A percentile compares a stretch with the other conserved stretches of the same genome.
phyloP scores from a whole-genome alignment of 2,888 invertebrate genomes.

The Exephanes ischioxanthus region DNA sequence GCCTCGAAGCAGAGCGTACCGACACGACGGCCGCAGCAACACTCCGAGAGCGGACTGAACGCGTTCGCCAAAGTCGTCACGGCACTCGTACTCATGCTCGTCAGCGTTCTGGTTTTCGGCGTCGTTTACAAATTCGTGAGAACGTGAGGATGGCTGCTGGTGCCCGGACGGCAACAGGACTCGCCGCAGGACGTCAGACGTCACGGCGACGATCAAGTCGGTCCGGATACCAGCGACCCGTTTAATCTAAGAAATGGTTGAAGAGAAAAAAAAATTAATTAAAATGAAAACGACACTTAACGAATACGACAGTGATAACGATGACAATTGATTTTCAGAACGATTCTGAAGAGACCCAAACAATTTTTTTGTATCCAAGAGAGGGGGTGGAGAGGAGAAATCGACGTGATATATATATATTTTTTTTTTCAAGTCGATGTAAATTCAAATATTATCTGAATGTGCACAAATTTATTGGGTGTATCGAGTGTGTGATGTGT shows the following conservation, averaged over 20 bases:
- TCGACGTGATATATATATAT: conserved; percentile 26
- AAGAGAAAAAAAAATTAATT: neutral
- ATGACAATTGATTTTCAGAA: neutral
- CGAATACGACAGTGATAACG: neutral
- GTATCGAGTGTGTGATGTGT: conserved; percentile 5
- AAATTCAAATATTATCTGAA: conserved; percentile 32
- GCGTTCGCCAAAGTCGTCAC: conserved; percentile 91
- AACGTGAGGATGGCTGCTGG: conserved; percentile 92
- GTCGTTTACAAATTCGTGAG: conserved; percentile 91
- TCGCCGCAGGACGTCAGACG: conserved; percentile 70
- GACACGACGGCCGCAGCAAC: conserved; percentile 87
- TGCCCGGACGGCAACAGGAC: conserved; percentile 84
- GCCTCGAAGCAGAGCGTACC: conserved; percentile 88
- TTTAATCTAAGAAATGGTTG: conserved; percentile 57
- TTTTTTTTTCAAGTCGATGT: conserved; percentile 40
- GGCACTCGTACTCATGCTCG: conserved; percentile 89
- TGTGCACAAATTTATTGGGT: conserved; percentile 29
- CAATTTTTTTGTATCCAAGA: conserved; percentile 2
- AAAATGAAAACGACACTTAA: neutral
- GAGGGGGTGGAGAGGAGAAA: neutral
- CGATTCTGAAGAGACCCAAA: neutral
- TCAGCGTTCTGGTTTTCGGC: conserved; percentile 90
- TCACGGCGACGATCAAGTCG: conserved; percentile 57
- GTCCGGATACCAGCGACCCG: conserved; percentile 72
- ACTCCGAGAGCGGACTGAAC: conserved; percentile 89